These are phyloP conservation scores for Clarias gariepinus DNA, from an alignment of 2,113 vertebrate genomes.

Conservation along the genomic window DNA sequence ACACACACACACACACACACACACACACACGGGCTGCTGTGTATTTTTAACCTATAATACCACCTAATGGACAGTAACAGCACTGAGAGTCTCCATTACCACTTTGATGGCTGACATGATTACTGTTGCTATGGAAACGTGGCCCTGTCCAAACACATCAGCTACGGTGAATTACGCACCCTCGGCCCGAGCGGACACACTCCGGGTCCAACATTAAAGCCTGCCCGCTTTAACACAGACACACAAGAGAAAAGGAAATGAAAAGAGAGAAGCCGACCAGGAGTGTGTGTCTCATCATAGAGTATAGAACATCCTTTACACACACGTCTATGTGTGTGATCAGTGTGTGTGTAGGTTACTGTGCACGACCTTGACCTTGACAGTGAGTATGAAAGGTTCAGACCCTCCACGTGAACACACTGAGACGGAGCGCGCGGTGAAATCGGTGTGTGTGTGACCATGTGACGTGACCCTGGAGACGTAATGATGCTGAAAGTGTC, in stretches of 20 bases:
- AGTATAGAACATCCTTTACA: background rate
- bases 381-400: background rate
- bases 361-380: background rate
- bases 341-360: background rate
- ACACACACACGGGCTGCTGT: constrained; percentile 57
- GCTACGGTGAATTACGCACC: constrained; percentile 67
- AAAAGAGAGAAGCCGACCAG: background rate
- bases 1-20: background rate
- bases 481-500: background rate
- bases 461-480: background rate
- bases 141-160: constrained; percentile 69
- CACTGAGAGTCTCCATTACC: constrained; percentile 66
- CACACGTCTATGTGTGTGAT: background rate
- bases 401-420: background rate
- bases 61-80: constrained; percentile 69
- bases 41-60: constrained; percentile 67
- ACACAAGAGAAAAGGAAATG: background rate
- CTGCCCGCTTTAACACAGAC: constrained; percentile 52
- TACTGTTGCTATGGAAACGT: constrained; percentile 65
- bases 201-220: constrained; percentile 54
- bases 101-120: constrained; percentile 66
- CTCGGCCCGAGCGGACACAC: constrained; percentile 54
- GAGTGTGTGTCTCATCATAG: background rate
- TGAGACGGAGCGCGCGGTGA: background rate
- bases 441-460: background rate